Percentiles rank a stretch among this genome's conserved stretches.
Evolutionary conservation across 2,888 invertebrate species (phyloP).

Genomic region (Gortyna flavago): DNA sequence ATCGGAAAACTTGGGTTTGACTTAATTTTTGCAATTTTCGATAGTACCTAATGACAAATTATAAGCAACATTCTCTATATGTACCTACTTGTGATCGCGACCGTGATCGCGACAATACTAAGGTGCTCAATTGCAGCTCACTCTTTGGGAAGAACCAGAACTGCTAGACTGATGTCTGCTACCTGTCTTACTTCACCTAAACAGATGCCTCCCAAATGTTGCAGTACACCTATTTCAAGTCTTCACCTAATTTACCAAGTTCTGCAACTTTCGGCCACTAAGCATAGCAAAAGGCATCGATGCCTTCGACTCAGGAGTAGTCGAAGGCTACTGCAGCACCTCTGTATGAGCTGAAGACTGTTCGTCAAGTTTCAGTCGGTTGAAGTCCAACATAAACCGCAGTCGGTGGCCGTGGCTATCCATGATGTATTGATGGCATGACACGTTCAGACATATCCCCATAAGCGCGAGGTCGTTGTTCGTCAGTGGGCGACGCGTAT

Average conservation of each 20-base stretch:
- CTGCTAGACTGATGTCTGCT: neutral
- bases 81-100: neutral
- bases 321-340: no score
- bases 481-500: constrained; percentile 59
- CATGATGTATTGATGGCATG: constrained; percentile 10
- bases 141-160: neutral
- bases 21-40: constrained; percentile 23
- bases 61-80: neutral
- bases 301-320: no score
- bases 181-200: neutral
- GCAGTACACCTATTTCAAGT: no score
- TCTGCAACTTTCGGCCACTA: no score
- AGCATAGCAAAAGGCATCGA: no score
- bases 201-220: neutral
- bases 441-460: constrained; percentile 56
- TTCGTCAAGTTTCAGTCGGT: no score
- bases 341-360: neutral
- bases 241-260: no score
- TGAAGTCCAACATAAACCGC: neutral
- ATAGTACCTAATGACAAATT: neutral
- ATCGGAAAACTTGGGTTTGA: constrained; percentile 53
- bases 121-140: neutral
- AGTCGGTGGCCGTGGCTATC: neutral
- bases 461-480: constrained; percentile 60
- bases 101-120: neutral